phyloP scores from a whole-genome alignment of 2,113 vertebrate genomes.

The human (Homo sapiens) region GRCh38 chr17:13309001-13309500 shows the following conservation, averaged over 20 bases:
- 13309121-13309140: constrained; percentile 38
- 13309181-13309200: background rate
- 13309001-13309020: too few relatives aligned
- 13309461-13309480: too few relatives aligned
- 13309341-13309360: background rate
- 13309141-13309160: background rate
- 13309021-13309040: too few relatives aligned
- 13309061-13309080: background rate
- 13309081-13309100: background rate
- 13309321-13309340: background rate
- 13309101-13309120: background rate
- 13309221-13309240: background rate
- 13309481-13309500: background rate
- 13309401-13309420: background rate
- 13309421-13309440: background rate
- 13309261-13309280: background rate
- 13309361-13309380: background rate
- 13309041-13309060: background rate
- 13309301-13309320: background rate
- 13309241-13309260: background rate
- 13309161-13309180: background rate
- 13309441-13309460: background rate
- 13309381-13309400: background rate
- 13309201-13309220: background rate
- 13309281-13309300: background rate